A percentile compares a stretch with the other conserved stretches of the same genome.
phyloP scores from a whole-genome alignment of 2,797 vertebrate species.

The Amazonetta brasiliensis region DNA sequence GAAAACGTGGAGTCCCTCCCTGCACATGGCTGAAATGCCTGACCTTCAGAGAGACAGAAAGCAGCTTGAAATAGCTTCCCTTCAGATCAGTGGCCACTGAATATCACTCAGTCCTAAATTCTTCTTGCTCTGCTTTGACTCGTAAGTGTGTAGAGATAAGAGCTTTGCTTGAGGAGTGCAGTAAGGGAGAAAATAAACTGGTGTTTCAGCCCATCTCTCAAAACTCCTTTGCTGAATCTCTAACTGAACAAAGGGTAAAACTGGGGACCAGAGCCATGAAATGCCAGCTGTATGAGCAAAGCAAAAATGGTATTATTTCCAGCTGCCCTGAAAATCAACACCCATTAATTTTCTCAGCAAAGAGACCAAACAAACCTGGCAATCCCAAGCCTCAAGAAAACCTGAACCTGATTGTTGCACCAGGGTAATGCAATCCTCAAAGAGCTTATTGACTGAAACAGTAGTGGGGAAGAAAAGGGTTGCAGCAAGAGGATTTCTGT shows the following conservation, averaged over 20 bases:
- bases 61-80: background rate
- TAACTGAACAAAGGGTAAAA: background rate
- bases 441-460: background rate
- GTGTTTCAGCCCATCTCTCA: background rate
- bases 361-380: background rate
- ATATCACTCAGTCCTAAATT: background rate
- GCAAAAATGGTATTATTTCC: background rate
- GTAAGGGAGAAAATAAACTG: background rate
- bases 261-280: background rate
- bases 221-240: background rate
- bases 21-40: fast-evolving
- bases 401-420: background rate
- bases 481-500: background rate
- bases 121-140: background rate
- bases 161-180: background rate
- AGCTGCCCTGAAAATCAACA: slow-evolving; percentile 37
- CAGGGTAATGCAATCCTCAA: background rate
- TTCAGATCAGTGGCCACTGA: background rate
- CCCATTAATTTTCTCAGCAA: background rate
- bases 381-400: background rate
- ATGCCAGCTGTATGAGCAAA: background rate
- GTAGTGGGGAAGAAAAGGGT: background rate
- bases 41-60: slow-evolving; percentile 42
- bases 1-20: background rate
- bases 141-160: background rate